These are phyloP conservation scores for Drepana falcataria DNA, from an alignment of 2,888 invertebrate genomes.

Conservation along the genomic window DNA sequence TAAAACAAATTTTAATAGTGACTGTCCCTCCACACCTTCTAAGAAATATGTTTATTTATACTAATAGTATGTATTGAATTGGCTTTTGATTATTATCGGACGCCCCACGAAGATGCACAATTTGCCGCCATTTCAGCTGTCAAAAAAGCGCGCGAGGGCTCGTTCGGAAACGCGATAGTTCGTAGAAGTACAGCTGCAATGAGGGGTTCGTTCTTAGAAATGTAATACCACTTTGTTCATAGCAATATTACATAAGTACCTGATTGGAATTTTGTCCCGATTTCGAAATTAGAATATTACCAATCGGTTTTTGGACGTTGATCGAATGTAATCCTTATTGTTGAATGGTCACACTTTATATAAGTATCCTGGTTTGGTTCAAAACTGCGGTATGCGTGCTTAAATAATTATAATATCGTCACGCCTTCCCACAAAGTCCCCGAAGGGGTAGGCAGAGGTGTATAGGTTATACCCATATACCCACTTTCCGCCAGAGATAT, in stretches of 20 bases:
- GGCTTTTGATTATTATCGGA: conserved; percentile 1
- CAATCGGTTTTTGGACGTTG: too few relatives aligned
- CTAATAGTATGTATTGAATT: background rate
- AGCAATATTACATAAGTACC: background rate
- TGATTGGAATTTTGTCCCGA: background rate
- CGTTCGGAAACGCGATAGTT: conserved; percentile 29
- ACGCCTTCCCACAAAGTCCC: too few relatives aligned
- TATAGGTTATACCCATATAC: too few relatives aligned
- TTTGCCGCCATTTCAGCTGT: conserved; percentile 15
- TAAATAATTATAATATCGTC: too few relatives aligned
- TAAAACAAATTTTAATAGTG: too few relatives aligned
- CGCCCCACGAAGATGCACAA: background rate
- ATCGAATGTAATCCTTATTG: too few relatives aligned
- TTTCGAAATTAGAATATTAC: conserved; percentile 6
- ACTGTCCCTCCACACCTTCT: conserved; percentile 3
- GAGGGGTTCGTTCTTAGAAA: conserved; percentile 38
- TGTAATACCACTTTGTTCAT: conserved; percentile 21
- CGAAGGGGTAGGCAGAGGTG: too few relatives aligned
- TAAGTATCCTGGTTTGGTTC: too few relatives aligned
- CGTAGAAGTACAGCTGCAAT: conserved; percentile 47
- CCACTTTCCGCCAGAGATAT: too few relatives aligned
- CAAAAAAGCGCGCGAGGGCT: conserved; percentile 23
- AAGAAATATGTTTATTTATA: conserved; percentile 1
- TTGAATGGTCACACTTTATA: too few relatives aligned
- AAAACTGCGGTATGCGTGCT: too few relatives aligned